A percentile compares a stretch with the other conserved stretches of the same genome.
Conservation (phyloP, 2,113 vertebrate species). For the Platycercus adscitus region DNA sequence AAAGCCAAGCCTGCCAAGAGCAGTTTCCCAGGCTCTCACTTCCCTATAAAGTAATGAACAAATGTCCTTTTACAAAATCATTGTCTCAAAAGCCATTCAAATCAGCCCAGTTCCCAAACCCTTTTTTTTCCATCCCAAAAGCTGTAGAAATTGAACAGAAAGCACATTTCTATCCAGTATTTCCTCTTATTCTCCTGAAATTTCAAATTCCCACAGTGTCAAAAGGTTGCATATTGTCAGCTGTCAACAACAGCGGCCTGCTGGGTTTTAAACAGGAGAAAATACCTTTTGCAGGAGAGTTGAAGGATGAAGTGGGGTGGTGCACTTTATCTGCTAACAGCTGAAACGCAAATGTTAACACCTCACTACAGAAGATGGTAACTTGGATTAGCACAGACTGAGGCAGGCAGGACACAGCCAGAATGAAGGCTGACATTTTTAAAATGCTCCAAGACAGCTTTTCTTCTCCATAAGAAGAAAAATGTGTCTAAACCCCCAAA, state of each 20-base stretch:
- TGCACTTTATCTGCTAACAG: background rate
- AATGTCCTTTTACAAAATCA: constrained; percentile 31
- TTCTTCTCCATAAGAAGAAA: background rate
- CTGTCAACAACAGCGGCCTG: background rate
- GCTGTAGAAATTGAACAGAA: background rate
- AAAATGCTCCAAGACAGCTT: background rate
- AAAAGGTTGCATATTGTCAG: background rate
- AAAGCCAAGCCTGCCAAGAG: background rate
- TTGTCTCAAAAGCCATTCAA: constrained; percentile 44
- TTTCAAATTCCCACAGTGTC: background rate
- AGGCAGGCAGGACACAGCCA: background rate
- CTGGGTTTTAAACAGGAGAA: background rate
- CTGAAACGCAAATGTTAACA: background rate
- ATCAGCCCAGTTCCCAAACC: background rate
- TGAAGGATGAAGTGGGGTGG: background rate
- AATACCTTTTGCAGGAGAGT: background rate
- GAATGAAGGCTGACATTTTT: background rate
- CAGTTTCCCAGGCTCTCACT: constrained; percentile 24
- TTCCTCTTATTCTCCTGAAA: constrained; percentile 2
- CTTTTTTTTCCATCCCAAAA: background rate
- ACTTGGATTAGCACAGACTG: background rate
- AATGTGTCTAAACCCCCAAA: background rate
- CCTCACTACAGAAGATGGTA: background rate
- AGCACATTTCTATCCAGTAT: background rate
- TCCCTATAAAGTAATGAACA: constrained; percentile 29